These are phyloP conservation scores for Trididemnum clinides DNA, from an alignment of 23 tunicate genomes.

Conservation along the genomic window DNA sequence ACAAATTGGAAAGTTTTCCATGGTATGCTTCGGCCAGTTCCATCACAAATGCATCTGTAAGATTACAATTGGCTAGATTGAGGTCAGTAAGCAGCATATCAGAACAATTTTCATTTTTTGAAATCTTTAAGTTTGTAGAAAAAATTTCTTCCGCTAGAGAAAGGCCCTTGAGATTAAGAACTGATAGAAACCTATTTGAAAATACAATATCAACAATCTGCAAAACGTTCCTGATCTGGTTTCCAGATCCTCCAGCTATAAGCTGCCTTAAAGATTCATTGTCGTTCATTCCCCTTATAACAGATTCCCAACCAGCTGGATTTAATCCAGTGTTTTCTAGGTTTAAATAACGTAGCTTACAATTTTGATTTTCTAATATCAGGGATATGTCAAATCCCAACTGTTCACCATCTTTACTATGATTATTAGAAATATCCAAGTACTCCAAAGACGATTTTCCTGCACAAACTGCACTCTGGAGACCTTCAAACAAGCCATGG, in stretches of 20 bases:
- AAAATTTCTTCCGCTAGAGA: background rate
- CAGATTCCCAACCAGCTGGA: conserved; percentile 56
- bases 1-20: conserved; percentile 34
- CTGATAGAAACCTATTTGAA: background rate
- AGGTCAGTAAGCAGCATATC: background rate
- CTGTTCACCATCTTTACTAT: conserved; percentile 52
- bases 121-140: background rate
- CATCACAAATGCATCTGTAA: background rate
- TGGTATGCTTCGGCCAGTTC: background rate
- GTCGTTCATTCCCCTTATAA: conserved; percentile 15
- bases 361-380: conserved; percentile 40
- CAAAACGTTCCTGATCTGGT: conserved; percentile 1
- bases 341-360: conserved; percentile 40
- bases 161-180: conserved; percentile 3
- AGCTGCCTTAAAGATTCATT: conserved; percentile 31
- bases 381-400: conserved; percentile 61
- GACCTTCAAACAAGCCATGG: conserved; percentile 76
- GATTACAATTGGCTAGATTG: background rate
- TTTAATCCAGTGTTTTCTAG: conserved; percentile 49
- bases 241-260: conserved; percentile 48
- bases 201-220: conserved; percentile 32
- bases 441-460: background rate
- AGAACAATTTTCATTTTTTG: background rate
- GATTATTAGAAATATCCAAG: conserved; percentile 56
- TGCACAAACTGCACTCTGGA: conserved; percentile 1